These are phyloP conservation scores for Bombus picipes DNA, from an alignment of 1,140 invertebrate species.

Conservation along the genomic window DNA sequence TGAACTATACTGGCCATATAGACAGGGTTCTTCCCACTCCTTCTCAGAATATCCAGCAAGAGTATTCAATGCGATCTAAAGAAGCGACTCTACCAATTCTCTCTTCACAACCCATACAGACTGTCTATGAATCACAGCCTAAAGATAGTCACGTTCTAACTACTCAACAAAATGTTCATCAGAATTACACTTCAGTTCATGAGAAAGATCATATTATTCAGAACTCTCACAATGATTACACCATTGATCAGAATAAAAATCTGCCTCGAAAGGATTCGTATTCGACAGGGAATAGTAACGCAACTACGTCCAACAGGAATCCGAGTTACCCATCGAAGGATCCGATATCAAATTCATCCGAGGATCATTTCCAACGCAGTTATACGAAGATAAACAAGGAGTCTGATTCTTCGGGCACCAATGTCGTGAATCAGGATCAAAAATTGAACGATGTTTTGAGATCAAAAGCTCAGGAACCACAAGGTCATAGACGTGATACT, in stretches of 20 bases:
- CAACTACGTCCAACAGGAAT: constrained; percentile 21
- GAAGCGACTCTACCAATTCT: constrained; percentile 54
- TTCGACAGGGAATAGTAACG: background rate
- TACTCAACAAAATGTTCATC: constrained; percentile 41
- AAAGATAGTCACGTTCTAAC: constrained; percentile 57
- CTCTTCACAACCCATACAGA: constrained; percentile 56
- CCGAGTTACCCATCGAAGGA: constrained; percentile 53
- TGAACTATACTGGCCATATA: constrained; percentile 49
- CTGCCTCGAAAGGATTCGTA: constrained; percentile 52
- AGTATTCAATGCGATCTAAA: constrained; percentile 60
- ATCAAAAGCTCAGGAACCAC: constrained; percentile 57
- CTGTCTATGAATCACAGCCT: constrained; percentile 52
- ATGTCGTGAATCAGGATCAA: constrained; percentile 41
- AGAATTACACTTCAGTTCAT: constrained; percentile 39
- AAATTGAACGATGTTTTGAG: constrained; percentile 48
- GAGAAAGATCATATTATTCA: constrained; percentile 59
- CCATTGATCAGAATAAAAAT: constrained; percentile 51
- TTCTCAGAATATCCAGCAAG: constrained; percentile 66
- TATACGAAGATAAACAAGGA: constrained; percentile 57
- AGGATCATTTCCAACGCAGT: constrained; percentile 52
- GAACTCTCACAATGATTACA: constrained; percentile 55
- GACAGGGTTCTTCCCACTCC: constrained; percentile 62
- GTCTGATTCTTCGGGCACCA: constrained; percentile 25
- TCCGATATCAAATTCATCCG: constrained; percentile 27
- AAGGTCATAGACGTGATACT: constrained; percentile 63